Base-by-base conservation (phyloP, 2,888 invertebrate genomes). In the Branchipolynoe longqiensis region DNA sequence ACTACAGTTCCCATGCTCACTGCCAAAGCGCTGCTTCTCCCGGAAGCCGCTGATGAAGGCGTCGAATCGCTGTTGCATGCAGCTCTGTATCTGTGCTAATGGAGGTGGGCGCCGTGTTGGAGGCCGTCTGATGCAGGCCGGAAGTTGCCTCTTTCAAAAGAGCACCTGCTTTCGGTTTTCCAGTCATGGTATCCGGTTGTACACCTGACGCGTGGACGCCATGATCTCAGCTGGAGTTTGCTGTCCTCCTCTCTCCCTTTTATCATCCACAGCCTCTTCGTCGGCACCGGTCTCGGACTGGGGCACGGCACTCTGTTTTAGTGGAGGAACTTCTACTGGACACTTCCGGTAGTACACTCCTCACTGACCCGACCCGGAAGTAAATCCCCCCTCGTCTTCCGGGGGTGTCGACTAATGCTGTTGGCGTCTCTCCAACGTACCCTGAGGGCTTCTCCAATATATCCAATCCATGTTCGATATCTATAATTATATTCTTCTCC, bases 121-220 rank as follows among this genome's bases (percentile, higher is more conserved):
- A n/a, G n/a, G n/a, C n/a, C n/a, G n/a, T n/a, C n/a, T n/a, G n/a
- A n/a, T n/a, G n/a, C n/a, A n/a, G n/a, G n/a, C n/a, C n/a, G n/a
- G n/a, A n/a, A n/a, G n/a, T n/a, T n/a, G n/a, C n/a, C n/a, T n/a
- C n/a, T n/a, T n/a, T n/a, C n/a, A n/a, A n/a, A n/a, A n/a, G n/a
- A n/a, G n/a, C n/a, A n/a, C 18, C 48, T 48, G 8, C 48, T 12
- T 18, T 48, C 8, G 48, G 18, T 48, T 8, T 12, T 18, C 69
- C 8, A 14, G 3, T 8, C 58, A 18, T 48, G 69, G 69, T 18
- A 12, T 33, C 69, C 36, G 33, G 4, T 69, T 38, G 69, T 69
- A 69, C 78, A 78, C 78, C 41, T 40, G 25, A 14, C 78, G 78
- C 54, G 48, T 48, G 1, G 78, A 40, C 6, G 25, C 78, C 41